These are phyloP conservation scores for Taeniopygia guttata DNA, from an alignment of 2,797 vertebrate genomes.

Conservation along the genomic window DNA sequence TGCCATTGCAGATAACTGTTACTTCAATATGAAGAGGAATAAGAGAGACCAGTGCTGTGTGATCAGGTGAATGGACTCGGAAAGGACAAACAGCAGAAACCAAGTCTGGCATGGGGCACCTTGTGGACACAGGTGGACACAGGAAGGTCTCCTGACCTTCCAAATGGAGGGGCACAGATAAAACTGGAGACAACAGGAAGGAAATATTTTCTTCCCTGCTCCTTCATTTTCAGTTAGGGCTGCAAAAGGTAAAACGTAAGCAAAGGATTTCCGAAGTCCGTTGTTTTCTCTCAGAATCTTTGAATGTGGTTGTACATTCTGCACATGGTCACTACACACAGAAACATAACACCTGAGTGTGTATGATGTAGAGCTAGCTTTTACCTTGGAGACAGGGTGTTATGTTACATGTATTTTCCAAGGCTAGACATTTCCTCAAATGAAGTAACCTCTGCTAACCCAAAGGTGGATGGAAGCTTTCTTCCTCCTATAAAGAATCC, in stretches of 20 bases:
- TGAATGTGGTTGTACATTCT: background rate
- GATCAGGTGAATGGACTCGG: slow-evolving; percentile 84
- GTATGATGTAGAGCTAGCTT: background rate
- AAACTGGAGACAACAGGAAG: background rate
- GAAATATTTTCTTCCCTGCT: background rate
- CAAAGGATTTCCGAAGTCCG: background rate
- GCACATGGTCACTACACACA: background rate
- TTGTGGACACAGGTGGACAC: background rate
- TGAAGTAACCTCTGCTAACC: background rate
- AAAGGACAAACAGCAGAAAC: background rate
- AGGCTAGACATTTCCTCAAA: background rate
- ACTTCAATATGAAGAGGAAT: slow-evolving; percentile 91
- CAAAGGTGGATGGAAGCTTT: background rate
- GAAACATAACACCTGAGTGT: background rate
- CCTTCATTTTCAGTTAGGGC: background rate
- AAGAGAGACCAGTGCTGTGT: slow-evolving; percentile 90
- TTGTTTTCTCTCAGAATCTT: background rate
- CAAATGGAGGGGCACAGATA: background rate
- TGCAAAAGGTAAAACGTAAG: background rate
- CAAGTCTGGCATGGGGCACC: background rate
- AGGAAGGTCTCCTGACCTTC: background rate
- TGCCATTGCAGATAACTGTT: slow-evolving; percentile 92
- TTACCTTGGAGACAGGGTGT: background rate
- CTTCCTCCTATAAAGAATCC: background rate
- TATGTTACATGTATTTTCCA: background rate